Evolutionary conservation across 2,888 invertebrate species (phyloP), one percentile per base, ranked within the genome.

Genomic region (Minunthozetes semirufus): DNA sequence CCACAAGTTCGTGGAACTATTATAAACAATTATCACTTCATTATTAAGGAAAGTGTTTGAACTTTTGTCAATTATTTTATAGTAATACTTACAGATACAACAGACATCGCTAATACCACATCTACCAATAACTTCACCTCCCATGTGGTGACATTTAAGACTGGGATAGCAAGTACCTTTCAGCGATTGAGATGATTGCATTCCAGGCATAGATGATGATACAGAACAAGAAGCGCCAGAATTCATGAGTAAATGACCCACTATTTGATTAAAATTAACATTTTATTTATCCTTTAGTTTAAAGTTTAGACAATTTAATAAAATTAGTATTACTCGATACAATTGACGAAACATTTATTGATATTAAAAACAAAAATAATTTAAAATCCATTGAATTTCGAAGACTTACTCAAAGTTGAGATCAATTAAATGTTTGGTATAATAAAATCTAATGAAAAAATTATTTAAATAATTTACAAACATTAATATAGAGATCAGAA

Each of bases 1-100:
- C 92, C 92, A 79, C 93, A 94, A 17, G 77, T 76, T 68, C 77
- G 71, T 27, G 77, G 78, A 75, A 77, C 78, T 78, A 42, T 27
- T 17, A 25, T 13, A 5, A 2, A 48, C 4, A 22, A 25, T 27
- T 46, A n/a, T 53, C 6, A 4, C 53, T 4, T 8, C 22, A 6
- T 22, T 53, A 22, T 19, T n/a, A n/a, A n/a, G n/a, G n/a, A n/a
- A n/a, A n/a, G n/a, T 33, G 33, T 6, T 33, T 33, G 33, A 33
- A 33, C 9, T 33, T 33, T 25, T 56, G 9, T 22, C 11, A 56
- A 25, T 22, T 27, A n/a, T 56, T 56, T 0, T 3, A 9, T 29
- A 19, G 38, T 6, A 46, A 33, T 33, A 79, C 79, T 78, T 42
- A 79, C 79, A 79, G 42, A 79, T 77, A 70, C 79, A 79, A 66